Conservation (phyloP, 2,888 invertebrate species). For the Biston betularia region DNA sequence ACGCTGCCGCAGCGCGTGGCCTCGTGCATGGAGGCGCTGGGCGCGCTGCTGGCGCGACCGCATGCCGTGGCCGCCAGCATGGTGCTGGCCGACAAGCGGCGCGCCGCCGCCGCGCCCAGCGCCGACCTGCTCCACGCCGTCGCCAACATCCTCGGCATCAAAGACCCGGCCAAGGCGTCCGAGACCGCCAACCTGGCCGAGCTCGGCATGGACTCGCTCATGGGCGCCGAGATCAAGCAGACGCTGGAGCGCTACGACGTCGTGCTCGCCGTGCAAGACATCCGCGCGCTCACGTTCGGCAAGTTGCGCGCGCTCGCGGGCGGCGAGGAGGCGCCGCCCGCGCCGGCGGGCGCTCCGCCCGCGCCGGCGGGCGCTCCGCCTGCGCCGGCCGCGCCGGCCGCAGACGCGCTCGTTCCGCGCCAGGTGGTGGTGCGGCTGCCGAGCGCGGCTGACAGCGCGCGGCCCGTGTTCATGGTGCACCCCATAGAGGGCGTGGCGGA, state of each 20-base stretch:
- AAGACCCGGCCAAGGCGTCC: constrained; percentile 92
- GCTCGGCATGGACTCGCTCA: constrained; percentile 98
- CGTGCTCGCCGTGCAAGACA: constrained; percentile 95
- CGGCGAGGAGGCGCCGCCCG: constrained; percentile 51
- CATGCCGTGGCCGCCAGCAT: constrained; percentile 93
- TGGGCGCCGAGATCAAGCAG: constrained; percentile 99
- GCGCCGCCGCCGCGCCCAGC: constrained; percentile 84
- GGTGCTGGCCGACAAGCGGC: constrained; percentile 95
- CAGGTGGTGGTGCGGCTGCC: constrained; percentile 89
- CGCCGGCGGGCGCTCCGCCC: constrained; percentile 59
- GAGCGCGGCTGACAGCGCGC: constrained; percentile 64
- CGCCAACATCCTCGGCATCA: constrained; percentile 96
- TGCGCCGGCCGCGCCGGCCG: constrained; percentile 74
- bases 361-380: constrained; percentile 67
- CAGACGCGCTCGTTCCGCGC: constrained; percentile 91
- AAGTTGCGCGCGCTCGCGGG: constrained; percentile 88
- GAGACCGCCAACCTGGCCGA: constrained; percentile 94
- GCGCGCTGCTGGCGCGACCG: constrained; percentile 95
- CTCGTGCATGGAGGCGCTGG: constrained; percentile 96
- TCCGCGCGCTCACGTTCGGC: constrained; percentile 93
- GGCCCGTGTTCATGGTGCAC: constrained; percentile 81
- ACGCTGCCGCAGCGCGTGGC: constrained; percentile 98
- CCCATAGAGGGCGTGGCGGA: constrained; percentile 96
- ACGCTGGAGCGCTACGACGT: constrained; percentile 97
- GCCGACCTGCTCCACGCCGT: constrained; percentile 90